Evolutionary conservation across 92 coral and sea anemone species (phyloP), one percentile per base, ranked within the genome.

Genomic region (Plumapathes pennacea): DNA sequence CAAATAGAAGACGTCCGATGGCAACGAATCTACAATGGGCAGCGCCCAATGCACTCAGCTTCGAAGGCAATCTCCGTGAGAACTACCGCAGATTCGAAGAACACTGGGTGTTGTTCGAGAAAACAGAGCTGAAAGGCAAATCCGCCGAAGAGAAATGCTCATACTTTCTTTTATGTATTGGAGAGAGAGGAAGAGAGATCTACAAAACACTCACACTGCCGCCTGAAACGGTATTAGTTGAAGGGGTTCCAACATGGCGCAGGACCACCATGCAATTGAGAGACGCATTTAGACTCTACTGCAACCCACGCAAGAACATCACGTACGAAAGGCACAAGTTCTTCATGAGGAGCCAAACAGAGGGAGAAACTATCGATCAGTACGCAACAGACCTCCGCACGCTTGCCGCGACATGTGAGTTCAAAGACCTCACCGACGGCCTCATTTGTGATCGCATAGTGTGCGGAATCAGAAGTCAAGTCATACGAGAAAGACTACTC

Each of bases 111-210:
- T 60, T 74, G 21, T 74, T 74, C 24, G 67, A 74, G 53, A 74
- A 73, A 45, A 64, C 74, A 5, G 59, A 64, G 25, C 67, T 74
- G 24, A 51, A 64, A 54, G 74, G 57, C 42, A 63, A 64, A 37
- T 19, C 74, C n/a, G 62, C 34, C 49, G 80, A 72, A 54, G 71
- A 62, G 50, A 47, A 62, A 25, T 64, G 74, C 48, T 74, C 81
- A 31, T 74, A 74, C 42, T 63, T 62, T 63, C 52, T 73, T 25
- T 74, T 74, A 25, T 74, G 81, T 33, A 55, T 74, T 11, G 74
- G 73, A 26, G 74, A 63, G 36, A 63, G 55, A 24, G 74, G 56
- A 33, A 29, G 74, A 29, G 74, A 64, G 23, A 46, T 74, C n/a
- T 47, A 56, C 51, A 65, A 75, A 38, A 56, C 67, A 54, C 56